These are phyloP conservation scores for Corythoichthys intestinalis DNA, from an alignment of 2,113 vertebrate species.

Conservation along the genomic window DNA sequence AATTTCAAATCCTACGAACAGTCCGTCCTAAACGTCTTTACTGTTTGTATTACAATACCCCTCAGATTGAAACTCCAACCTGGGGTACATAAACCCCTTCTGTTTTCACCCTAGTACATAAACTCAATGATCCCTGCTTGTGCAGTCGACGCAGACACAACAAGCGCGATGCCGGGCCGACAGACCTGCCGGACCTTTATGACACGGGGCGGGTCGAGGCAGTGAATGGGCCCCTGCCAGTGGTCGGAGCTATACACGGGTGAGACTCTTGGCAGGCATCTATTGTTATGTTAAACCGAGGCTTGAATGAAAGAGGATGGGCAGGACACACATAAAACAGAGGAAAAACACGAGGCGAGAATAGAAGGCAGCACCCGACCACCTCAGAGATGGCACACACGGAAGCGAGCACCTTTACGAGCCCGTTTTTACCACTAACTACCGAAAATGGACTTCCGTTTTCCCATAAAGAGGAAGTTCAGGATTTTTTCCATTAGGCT, in stretches of 20 bases:
- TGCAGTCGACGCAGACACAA: conserved; percentile 51
- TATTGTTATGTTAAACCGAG: conserved; percentile 73
- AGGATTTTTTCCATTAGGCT: too few relatives aligned
- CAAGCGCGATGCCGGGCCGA: conserved; percentile 41
- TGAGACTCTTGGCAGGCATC: conserved; percentile 62
- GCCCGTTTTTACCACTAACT: neutral
- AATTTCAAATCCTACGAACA: conserved; percentile 49
- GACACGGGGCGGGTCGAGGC: conserved; percentile 42
- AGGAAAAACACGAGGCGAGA: conserved; percentile 47
- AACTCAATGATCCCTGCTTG: conserved; percentile 47
- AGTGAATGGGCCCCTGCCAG: conserved; percentile 65
- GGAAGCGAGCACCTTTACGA: conserved; percentile 13
- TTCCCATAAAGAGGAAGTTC: too few relatives aligned
- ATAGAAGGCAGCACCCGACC: conserved; percentile 49
- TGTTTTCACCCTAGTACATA: conserved; percentile 50
- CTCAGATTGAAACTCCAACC: conserved; percentile 30
- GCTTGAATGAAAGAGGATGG: conserved; percentile 66
- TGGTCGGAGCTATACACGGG: conserved; percentile 52
- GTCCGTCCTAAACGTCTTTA: conserved; percentile 50
- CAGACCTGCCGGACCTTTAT: conserved; percentile 64
- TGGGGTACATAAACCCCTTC: conserved; percentile 50
- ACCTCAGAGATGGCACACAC: conserved; percentile 59
- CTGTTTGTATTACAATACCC: too few relatives aligned
- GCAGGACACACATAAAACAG: conserved; percentile 70
- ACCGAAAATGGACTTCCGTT: neutral